Evolutionary conservation across 1,140 invertebrate species (phyloP).

Genomic region (Drosophila willistoni): DNA sequence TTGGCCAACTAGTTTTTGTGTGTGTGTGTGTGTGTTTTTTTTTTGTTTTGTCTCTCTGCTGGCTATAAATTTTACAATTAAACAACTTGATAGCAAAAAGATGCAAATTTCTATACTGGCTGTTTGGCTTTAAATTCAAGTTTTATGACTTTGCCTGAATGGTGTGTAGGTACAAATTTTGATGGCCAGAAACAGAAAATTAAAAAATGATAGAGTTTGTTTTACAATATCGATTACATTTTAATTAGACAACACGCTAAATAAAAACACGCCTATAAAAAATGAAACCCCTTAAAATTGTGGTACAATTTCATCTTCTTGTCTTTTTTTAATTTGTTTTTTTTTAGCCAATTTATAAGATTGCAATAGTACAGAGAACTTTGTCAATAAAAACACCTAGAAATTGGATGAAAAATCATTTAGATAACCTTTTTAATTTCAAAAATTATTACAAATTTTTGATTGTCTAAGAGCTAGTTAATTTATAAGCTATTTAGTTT

Average conservation of each 20-base stretch:
- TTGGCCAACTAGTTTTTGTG: constrained; percentile 10
- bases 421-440: no score
- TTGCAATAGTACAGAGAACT: no score
- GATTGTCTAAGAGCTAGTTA: no score
- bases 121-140: constrained; percentile 38
- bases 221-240: constrained; percentile 10
- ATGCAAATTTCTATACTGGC: constrained; percentile 19
- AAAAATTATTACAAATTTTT: no score
- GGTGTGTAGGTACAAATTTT: constrained; percentile 45
- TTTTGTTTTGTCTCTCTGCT: constrained; percentile 7
- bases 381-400: no score
- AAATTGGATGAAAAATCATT: no score
- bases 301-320: background rate
- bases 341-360: no score
- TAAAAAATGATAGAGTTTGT: background rate
- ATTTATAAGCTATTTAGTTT: no score
- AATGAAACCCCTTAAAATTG: background rate
- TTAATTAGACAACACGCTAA: background rate
- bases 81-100: constrained; percentile 52
- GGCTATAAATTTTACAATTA: constrained; percentile 59
- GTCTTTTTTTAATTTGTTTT: no score
- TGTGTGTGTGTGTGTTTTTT: background rate
- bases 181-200: constrained; percentile 23
- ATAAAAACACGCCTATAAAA: background rate
- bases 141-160: constrained; percentile 33